Conservation (phyloP, 2,113 vertebrate species). For the Ibidorhyncha struthersii region DNA sequence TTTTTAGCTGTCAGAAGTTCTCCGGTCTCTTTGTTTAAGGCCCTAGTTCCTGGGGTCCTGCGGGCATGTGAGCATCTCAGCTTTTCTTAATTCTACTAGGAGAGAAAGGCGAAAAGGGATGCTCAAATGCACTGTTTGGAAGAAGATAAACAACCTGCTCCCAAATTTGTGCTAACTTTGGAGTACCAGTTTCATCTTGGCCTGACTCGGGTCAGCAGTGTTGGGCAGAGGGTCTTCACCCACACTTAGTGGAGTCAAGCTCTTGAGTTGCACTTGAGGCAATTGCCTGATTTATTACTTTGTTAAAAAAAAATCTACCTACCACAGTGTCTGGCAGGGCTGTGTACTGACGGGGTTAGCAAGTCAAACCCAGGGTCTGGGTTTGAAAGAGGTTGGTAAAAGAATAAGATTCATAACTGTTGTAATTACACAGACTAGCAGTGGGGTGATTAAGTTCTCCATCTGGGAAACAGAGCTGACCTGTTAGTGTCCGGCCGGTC, state of each 20-base stretch:
- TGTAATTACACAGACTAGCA: background rate
- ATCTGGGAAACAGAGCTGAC: background rate
- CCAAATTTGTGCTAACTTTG: background rate
- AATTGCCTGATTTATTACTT: background rate
- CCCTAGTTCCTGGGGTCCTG: background rate
- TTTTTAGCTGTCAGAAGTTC: background rate
- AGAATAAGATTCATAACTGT: background rate
- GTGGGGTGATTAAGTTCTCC: background rate
- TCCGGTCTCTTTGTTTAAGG: background rate
- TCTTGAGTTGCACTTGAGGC: background rate
- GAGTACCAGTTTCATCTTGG: background rate
- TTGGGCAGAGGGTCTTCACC: background rate
- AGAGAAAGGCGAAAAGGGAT: background rate
- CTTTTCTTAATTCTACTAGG: background rate
- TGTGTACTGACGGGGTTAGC: background rate
- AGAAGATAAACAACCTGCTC: background rate
- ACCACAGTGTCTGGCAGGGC: background rate
- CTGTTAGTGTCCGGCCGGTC: background rate
- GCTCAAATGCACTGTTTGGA: background rate
- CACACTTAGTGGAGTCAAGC: background rate
- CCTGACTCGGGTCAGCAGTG: background rate
- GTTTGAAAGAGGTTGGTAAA: background rate
- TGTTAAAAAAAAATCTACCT: background rate
- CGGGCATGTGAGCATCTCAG: background rate
- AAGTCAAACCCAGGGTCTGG: background rate